Base-by-base conservation (phyloP, 2,113 vertebrate genomes). In the Mesembrinibis cayennensis region DNA sequence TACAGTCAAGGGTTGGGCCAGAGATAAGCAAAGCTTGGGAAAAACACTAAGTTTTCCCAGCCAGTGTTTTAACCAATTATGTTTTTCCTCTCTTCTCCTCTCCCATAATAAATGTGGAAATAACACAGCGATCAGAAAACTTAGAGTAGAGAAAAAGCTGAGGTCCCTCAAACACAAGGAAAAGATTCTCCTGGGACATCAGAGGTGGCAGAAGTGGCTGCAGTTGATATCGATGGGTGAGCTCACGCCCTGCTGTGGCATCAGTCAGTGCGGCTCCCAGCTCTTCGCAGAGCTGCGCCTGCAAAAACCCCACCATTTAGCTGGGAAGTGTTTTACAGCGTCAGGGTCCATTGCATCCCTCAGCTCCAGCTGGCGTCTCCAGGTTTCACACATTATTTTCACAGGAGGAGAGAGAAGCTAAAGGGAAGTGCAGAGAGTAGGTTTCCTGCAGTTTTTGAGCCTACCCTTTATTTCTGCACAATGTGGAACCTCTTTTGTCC, bases 371-470 rank as follows among this genome's bases (percentile, higher is more conserved):
- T 84, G 70, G 52, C 81, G 90, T 79, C 94, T 79, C 83, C 83
- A 74, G 63, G 47, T 84, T 96, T 87, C 91, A 89, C 87, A 82
- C 38, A 21, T 67, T 76, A 79, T 89, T 95, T 92, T 44, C 83
- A 93, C 69, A 82, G 87, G 61, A 74, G 45, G 69, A 67, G 26
- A 82, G 47, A 44, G 21, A 87, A 93, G 55, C 52, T 59, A 55
- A 82, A 71, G 16, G 29, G n/a, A 72, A 95, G 25, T 2, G 36
- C 40, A 72, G 21, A 70, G 30, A 61, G 26, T 2, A 26, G 20
- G 29, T 71, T 89, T 84, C 29, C 73, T 56, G 38, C 44, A 47
- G 21, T 3, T 83, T 86, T 61, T 70, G n/a, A 92, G 63, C n/a
- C 18, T 30, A 30, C 8, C 30, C 11, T 71, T 87, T 59, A 47